Evolutionary conservation across 2,113 vertebrate genomes (phyloP).

Genomic region (Burhinus bistriatus): DNA sequence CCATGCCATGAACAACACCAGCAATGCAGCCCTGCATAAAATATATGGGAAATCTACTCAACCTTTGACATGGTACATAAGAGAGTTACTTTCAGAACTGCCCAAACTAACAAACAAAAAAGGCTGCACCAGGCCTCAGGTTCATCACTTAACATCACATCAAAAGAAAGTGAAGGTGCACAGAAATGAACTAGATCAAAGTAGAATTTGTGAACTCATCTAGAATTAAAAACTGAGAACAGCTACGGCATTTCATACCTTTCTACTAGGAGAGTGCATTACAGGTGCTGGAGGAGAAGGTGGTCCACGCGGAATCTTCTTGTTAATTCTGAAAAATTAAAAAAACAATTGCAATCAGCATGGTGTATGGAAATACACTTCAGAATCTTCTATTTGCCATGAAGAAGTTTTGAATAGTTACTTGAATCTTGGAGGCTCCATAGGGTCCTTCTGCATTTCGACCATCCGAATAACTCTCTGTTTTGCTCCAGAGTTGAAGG

Average conservation of each 20-base stretch:
- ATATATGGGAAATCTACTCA: not conserved
- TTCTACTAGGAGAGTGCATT: constrained; percentile 98
- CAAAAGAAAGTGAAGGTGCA: not conserved
- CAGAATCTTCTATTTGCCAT: not conserved
- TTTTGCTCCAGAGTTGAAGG: constrained; percentile 98
- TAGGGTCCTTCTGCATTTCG: constrained; percentile 99
- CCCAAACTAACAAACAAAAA: not conserved
- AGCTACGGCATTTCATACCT: constrained; percentile 73
- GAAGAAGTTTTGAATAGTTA: constrained; percentile 62
- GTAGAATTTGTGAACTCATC: not conserved
- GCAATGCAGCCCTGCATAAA: not conserved
- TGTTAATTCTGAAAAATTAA: constrained; percentile 88
- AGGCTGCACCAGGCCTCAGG: not conserved
- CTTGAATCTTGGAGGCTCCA: constrained; percentile 98
- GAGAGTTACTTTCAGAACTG: not conserved
- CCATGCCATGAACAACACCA: not conserved
- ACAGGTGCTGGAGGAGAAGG: constrained; percentile 97
- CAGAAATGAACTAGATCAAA: not conserved
- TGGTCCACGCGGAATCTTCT: constrained; percentile 96
- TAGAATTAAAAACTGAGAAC: not conserved
- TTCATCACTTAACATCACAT: not conserved
- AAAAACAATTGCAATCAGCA: not conserved
- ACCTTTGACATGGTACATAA: not conserved
- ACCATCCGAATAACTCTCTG: constrained; percentile 99
- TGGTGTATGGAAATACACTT: not conserved